Evolutionary conservation across 2,888 invertebrate species (phyloP), one percentile per base, ranked within the genome.

Genomic region (Hypselothyrea guttata): DNA sequence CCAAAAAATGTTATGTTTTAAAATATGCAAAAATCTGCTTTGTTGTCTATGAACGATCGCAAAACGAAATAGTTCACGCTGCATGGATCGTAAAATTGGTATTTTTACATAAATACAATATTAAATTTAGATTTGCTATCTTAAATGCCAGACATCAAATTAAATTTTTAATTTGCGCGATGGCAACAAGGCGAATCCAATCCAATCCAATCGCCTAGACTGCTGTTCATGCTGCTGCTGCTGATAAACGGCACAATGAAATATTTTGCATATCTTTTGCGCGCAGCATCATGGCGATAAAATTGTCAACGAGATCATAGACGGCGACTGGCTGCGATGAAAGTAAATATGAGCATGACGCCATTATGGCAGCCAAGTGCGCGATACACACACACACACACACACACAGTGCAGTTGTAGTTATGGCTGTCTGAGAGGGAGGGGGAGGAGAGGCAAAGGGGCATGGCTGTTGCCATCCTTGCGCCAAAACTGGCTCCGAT

Each of bases 291-390:
- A 65, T 54, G 51, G 49, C 83, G 79, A 83, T 85, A 76, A 86
- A 87, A 82, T 85, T 87, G 86, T 87, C 87, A 87, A 83, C 83
- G 72, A 82, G 82, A 71, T 83, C 79, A 76, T 83, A 83, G 81
- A 75, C 68, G 45, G 38, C 35, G 61, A 63, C 71, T 53, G 68
- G 76, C 71, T 63, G 71, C 81, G 78, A 74, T 84, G 82, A 79
- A 84, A 83, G 84, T 86, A 84, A 78, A 85, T 83, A 78, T 75
- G 79, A 84, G 82, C 72, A 81, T 83, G 86, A 78, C 86, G 81
- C 86, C 86, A 84, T 79, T 77, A 73, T 63, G 69, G 70, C 75
- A 81, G 71, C 65, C 68, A 76, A 69, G 65, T 65, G 73, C 66
- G 65, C 78, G 73, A 73, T 72, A 75, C 64, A 30, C 11, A 40